Evolutionary conservation across 2,888 invertebrate species (phyloP).

Genomic region (Thysanoteuthis rhombus): DNA sequence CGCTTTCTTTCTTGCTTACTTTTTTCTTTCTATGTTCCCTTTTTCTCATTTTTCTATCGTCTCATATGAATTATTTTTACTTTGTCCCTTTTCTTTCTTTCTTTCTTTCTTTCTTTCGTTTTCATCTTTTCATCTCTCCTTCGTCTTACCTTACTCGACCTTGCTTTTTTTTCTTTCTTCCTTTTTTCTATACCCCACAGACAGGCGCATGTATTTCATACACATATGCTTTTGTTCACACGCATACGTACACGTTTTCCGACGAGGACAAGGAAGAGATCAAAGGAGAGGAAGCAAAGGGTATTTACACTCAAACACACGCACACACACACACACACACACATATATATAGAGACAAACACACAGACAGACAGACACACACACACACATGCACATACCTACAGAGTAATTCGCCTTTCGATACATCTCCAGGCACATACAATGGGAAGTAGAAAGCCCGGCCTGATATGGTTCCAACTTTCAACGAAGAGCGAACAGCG

Average conservation of each 20-base stretch:
- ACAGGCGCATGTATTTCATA: neutral
- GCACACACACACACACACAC: no score
- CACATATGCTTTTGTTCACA: neutral
- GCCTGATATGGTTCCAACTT: neutral
- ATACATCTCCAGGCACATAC: no score
- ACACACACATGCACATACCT: no score
- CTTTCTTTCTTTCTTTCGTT: neutral
- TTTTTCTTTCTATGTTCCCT: neutral
- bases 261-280: no score
- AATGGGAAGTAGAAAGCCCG: neutral
- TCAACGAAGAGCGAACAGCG: neutral
- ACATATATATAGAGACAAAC: no score
- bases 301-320: no score
- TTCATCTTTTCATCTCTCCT: neutral
- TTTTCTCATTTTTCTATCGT: neutral
- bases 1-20: neutral
- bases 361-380: no score
- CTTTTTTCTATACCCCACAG: neutral
- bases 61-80: no score
- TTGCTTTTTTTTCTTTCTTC: neutral
- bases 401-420: no score
- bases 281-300: no score
- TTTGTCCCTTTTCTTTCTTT: neutral
- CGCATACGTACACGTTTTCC: neutral
- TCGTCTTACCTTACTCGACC: neutral